Percentiles rank a stretch among this genome's conserved stretches.
phyloP scores from a whole-genome alignment of 2,888 invertebrate species.

The Protonemura montana region DNA sequence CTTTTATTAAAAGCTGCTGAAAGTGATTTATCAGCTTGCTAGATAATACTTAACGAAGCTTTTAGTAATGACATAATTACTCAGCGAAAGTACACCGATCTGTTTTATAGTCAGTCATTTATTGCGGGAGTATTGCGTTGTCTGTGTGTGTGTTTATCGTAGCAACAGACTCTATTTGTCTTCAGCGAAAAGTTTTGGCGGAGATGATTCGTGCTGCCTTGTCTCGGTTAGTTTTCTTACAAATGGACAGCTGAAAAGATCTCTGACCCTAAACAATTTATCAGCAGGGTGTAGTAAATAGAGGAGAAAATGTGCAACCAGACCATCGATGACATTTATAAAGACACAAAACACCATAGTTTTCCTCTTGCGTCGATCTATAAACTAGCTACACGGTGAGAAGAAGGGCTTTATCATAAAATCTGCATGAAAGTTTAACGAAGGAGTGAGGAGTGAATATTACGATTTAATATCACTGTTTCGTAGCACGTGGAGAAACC shows the following conservation, averaged over 20 bases:
- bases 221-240: slow-evolving; percentile 2
- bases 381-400: no score
- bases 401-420: no score
- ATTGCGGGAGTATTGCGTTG: slow-evolving; percentile 9
- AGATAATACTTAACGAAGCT: slow-evolving; percentile 36
- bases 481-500: not conserved
- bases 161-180: slow-evolving; percentile 2
- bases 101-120: slow-evolving; percentile 26
- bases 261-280: slow-evolving; percentile 30
- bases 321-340: not conserved
- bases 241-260: slow-evolving; percentile 37
- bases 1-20: slow-evolving; percentile 38
- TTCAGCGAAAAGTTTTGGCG: not conserved
- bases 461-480: not conserved
- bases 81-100: slow-evolving; percentile 30
- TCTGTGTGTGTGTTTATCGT: not conserved
- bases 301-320: not conserved
- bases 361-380: no score
- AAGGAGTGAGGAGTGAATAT: not conserved
- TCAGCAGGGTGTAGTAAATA: not conserved
- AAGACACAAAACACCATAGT: no score
- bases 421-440: not conserved
- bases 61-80: slow-evolving; percentile 38
- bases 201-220: slow-evolving; percentile 22
- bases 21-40: slow-evolving; percentile 30